These are phyloP conservation scores for Fukomys damarensis DNA, from an alignment of 2,113 vertebrate genomes.

Conservation along the genomic window DNA sequence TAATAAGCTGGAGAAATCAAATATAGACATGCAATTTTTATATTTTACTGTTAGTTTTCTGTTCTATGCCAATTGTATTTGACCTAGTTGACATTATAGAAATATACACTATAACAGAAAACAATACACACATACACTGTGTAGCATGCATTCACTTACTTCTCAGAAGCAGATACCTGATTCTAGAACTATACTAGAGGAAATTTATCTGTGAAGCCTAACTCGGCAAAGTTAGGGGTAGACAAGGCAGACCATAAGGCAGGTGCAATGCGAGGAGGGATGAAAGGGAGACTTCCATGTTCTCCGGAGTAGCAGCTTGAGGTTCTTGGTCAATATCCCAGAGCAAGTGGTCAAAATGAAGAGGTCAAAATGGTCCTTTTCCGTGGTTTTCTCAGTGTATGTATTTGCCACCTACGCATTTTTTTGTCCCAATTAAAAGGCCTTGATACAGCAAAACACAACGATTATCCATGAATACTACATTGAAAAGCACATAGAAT, in stretches of 20 bases:
- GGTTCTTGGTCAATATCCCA: background rate
- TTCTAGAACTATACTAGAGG: background rate
- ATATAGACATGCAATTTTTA: background rate
- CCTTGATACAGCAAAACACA: background rate
- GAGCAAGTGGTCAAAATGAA: background rate
- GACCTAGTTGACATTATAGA: background rate
- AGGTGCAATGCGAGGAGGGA: background rate
- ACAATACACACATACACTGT: background rate
- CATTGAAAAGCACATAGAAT: background rate
- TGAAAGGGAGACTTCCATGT: rapidly evolving
- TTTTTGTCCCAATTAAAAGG: background rate
- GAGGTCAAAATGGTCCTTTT: rapidly evolving
- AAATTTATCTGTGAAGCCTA: background rate
- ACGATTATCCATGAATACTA: background rate
- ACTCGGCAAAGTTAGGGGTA: rapidly evolving
- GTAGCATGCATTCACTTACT: background rate
- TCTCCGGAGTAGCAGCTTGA: background rate
- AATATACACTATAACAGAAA: background rate
- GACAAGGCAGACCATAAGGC: too few relatives aligned
- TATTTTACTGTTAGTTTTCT: background rate
- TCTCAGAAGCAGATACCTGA: background rate
- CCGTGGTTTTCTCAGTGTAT: background rate
- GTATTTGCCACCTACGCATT: rapidly evolving
- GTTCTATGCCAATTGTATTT: background rate
- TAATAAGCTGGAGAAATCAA: background rate